Evolutionary conservation across 2,113 vertebrate genomes (phyloP), one percentile per base, ranked within the genome.

Genomic region (Alosa alosa): DNA sequence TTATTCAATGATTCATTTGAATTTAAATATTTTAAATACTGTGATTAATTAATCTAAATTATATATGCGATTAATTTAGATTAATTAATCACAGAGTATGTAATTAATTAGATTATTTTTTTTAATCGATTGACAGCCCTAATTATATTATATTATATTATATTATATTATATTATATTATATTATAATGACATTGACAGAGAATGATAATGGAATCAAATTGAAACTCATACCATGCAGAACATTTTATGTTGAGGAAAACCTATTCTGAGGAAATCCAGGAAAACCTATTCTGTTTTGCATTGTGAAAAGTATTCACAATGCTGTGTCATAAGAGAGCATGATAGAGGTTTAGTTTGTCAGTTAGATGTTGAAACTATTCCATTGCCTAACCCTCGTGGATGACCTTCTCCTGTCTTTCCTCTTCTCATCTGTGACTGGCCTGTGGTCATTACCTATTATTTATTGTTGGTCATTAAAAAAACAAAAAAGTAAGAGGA

Each of bases 391-490:
- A 78, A 78, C 36, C 13, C 9, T 15, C 72, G 0, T 36, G 49
- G 72, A 57, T 84, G 44, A 72, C 15, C 83, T 81, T 10, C 68
- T 36, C 81, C 18, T 57, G 4, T 36, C 44, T 17, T 47, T 64
- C 55, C 22, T 64, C 82, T 52, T 46, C 44, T 83, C 49, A 22
- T 25, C 25, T 31, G 39, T 39, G 81, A 9, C 15, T 36, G 25
- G 68, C 50, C 55, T 11, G 72, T 36, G n/a, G 47, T 84, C 36
- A 85, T 75, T 81, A 87, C n/a, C 78, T 55, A 36, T 87, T 85
- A 86, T 88, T 91, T 84, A 89, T 75, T 68, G 86, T 1, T 17
- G 8, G 4, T 81, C 31, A 50, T 86, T 1, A 86, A 85, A 84
- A 75, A 45, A 83, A 60, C 57, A 83, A 84, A 81, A 75, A 45